Evolutionary conservation across 2,888 invertebrate genomes (phyloP).

Genomic region (Siphlonurus alternatus): DNA sequence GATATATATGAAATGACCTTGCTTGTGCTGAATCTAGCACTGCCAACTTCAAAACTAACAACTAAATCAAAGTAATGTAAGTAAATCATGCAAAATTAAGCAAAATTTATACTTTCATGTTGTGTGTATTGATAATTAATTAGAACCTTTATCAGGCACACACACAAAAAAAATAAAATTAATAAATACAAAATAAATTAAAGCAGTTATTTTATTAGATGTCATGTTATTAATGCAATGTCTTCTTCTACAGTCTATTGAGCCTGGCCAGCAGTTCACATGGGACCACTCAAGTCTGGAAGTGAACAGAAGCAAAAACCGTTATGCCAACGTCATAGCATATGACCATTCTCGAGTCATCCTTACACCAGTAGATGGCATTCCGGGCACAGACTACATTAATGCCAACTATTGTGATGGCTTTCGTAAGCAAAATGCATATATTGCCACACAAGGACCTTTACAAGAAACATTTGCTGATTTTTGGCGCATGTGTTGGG

Average conservation of each 20-base stretch:
- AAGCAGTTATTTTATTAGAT: too few species aligned
- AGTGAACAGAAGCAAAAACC: constrained; percentile 95
- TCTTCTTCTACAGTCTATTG: constrained; percentile 50
- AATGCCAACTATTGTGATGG: constrained; percentile 99
- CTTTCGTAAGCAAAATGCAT: constrained; percentile 94
- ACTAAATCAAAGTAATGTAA: too few species aligned
- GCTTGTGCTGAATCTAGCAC: too few species aligned
- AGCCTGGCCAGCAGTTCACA: constrained; percentile 98
- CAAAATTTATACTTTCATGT: too few species aligned
- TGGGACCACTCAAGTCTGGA: constrained; percentile 99
- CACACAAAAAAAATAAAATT: too few species aligned
- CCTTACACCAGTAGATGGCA: constrained; percentile 71
- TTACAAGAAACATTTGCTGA: constrained; percentile 94
- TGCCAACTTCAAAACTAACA: too few species aligned
- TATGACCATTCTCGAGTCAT: constrained; percentile 97
- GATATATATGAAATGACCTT: too few species aligned
- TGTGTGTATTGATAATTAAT: too few species aligned
- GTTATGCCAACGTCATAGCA: constrained; percentile 97
- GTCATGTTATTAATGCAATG: too few species aligned
- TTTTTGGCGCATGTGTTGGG: constrained; percentile 99
- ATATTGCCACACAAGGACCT: constrained; percentile 96
- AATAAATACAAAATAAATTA: too few species aligned
- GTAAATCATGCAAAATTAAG: too few species aligned
- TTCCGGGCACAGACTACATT: constrained; percentile 91
- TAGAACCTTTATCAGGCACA: too few species aligned